Base-by-base conservation (phyloP, 2,797 vertebrate genomes). In the Rousettus madagascariensis region DNA sequence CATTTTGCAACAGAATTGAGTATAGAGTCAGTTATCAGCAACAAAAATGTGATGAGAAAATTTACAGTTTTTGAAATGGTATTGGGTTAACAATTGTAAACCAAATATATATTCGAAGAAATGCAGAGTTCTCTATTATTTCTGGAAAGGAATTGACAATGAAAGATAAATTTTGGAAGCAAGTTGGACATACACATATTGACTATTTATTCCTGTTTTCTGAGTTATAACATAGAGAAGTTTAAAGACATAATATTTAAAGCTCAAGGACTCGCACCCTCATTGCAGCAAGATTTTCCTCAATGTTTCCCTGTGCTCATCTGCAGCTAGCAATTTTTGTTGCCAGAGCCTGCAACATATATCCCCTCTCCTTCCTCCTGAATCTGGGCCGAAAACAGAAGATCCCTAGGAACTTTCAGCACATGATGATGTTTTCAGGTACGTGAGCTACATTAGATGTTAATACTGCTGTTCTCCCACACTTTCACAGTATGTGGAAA, bases 381-480 rank as follows among this genome's bases (percentile, higher is more conserved):
- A 99, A 99, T 96, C 97, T 99, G 97, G 98, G 99, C 90, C 98
- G 98, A 51, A 98, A 98, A 65, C 98, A 97, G 95, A 99, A 98
- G 98, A 99, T 99, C 94, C 98, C 99, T n/a, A 53, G 94, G 96
- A 98, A 97, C 85, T 98, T 99, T 66, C 99, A 99, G 93, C 99
- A 99, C 97, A 99, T 99, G 98, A 99, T 99, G 99, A 98, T 98
- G 98, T 99, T 99, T 97, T 98, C 99, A 99, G 99, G 99, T 99
- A 98, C 49, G 97, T 95, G 53, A n/a, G 8, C 55, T 55, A 3
- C 2, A 5, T 36, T n/a, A 1, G 4, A 4, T 20, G 33, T 10
- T 41, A 74, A 6, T 46, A 3, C 3, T n/a, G 22, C 65, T 90
- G 57, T 80, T 91, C 33, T 82, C 17, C 63, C 74, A 8, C 28